Percentiles rank a stretch among this genome's conserved stretches.
phyloP scores from a whole-genome alignment of 2,888 invertebrate species.

The Heteromyza rotundicornis region DNA sequence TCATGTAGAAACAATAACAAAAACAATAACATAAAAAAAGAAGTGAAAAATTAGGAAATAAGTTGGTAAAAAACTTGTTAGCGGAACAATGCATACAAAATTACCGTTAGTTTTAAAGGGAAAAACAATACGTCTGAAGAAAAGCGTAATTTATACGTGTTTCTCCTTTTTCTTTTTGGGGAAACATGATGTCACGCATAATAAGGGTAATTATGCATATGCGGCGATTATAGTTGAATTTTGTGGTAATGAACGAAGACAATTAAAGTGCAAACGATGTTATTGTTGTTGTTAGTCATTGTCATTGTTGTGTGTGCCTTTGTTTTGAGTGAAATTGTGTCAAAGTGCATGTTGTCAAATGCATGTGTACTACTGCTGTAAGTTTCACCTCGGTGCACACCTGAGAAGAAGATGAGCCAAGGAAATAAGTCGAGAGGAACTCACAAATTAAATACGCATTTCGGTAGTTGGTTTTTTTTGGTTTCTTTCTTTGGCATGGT shows the following conservation, averaged over 20 bases:
- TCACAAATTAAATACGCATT: conserved; percentile 1
- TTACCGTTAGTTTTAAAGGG: neutral
- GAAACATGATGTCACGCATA: conserved; percentile 19
- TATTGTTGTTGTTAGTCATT: too few relatives aligned
- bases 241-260: neutral
- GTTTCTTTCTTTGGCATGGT: too few relatives aligned
- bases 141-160: neutral
- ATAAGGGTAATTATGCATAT: conserved; percentile 22
- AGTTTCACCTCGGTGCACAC: conserved; percentile 6
- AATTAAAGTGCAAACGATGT: conserved; percentile 17
- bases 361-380: neutral
- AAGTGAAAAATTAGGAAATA: too few relatives aligned
- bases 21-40: too few relatives aligned
- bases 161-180: too few relatives aligned
- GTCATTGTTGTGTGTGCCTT: too few relatives aligned
- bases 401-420: neutral
- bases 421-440: conserved; percentile 3
- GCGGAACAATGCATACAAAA: neutral
- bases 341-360: conserved; percentile 15
- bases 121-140: neutral
- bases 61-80: neutral
- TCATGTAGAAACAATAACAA: neutral
- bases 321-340: too few relatives aligned
- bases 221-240: neutral
- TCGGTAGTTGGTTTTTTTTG: neutral